Percentiles rank a stretch among this genome's conserved stretches.
Evolutionary conservation across 2,797 vertebrate species (phyloP).

Genomic region (Hozukius guyotensis): DNA sequence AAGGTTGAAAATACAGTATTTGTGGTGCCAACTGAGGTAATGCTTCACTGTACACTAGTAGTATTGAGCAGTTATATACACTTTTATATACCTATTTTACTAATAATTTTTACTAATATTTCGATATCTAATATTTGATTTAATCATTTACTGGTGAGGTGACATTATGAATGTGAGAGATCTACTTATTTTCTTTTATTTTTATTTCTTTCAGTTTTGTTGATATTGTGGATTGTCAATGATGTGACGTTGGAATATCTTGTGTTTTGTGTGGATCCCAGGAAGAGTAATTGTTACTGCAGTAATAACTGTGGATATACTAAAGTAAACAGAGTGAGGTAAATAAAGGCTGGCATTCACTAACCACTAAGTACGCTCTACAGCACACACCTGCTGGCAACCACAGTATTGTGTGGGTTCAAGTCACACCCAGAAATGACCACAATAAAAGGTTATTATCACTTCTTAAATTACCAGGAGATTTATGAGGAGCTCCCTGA

Average conservation of each 20-base stretch:
- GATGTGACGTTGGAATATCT: background rate
- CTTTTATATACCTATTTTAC: background rate
- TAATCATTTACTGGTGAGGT: background rate
- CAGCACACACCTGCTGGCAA: background rate
- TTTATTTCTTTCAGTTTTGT: background rate
- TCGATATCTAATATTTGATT: background rate
- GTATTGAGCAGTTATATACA: background rate
- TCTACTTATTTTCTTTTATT: too few species aligned
- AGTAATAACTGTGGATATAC: background rate
- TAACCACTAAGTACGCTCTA: background rate
- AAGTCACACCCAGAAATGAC: background rate
- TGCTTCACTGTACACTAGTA: background rate
- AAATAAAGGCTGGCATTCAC: background rate
- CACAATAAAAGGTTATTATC: background rate
- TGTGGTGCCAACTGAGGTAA: too few species aligned
- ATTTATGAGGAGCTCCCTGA: constrained; percentile 94
- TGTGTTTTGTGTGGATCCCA: background rate
- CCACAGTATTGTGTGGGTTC: background rate
- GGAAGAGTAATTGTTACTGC: background rate
- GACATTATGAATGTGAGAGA: background rate
- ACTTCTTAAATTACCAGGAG: constrained; percentile 85
- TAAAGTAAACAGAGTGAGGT: background rate
- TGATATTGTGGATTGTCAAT: background rate
- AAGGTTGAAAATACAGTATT: too few species aligned
- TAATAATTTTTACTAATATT: too few species aligned